Evolutionary conservation across 2,888 invertebrate genomes (phyloP), one percentile per base, ranked within the genome.

Genomic region (Limenitis camilla): DNA sequence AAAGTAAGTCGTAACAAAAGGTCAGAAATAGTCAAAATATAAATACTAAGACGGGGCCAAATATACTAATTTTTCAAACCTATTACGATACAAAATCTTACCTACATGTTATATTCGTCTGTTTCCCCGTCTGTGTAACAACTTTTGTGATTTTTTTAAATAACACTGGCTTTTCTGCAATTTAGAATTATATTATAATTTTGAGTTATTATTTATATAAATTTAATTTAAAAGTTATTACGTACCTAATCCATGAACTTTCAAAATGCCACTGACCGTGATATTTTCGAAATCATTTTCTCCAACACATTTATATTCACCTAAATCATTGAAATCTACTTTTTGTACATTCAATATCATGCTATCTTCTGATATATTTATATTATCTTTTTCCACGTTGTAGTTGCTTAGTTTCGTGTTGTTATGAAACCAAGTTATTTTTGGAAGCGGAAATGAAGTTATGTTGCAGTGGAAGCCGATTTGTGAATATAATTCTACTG

Each of bases 261-360:
- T 66, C n/a, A n/a, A n/a, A 6, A 61, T 72, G 1, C 76, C 81
- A 50, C 68, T 71, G 1, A 78, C 61, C 7, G 48, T 51, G 3
- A 79, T 33, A 3, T 48, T 73, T 49, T 85, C 84, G 60, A 67
- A 81, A 0, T 77, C 78, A 67, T 91, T 91, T 33, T 77, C 76
- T 1, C 89, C 90, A 35, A 74, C 72, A 65, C 91, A 91, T 0
- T 68, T 71, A 60, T 90, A 91, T 9, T 71, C 62, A 0, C 91
- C 91, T 3, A 84, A 57, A 52, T 84, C 65, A 1, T 61, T 55
- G 32, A 82, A 80, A 40, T 75, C 71, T 1, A 81, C 70, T 45
- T 66, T 72, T 27, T 67, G 62, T 30, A 88, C 65, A 11, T 66
- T 63, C 1, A 86, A 51, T 1, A 67, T 67, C 0, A 64, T 61